Percentiles rank a stretch among this genome's conserved stretches.
Evolutionary conservation across 2,888 invertebrate genomes (phyloP).

Genomic region (Nymphalis polychloros): DNA sequence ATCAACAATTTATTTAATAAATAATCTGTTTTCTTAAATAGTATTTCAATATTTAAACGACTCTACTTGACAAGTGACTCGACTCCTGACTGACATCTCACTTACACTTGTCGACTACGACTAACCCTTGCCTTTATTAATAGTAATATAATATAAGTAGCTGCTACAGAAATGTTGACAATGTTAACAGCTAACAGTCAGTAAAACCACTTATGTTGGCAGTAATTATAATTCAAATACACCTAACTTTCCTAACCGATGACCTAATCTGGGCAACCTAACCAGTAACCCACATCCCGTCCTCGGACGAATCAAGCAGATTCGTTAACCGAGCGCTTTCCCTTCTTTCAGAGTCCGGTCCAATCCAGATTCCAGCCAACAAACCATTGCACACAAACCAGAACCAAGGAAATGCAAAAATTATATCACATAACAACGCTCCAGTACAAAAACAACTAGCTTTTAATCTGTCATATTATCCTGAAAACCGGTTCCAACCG

Average conservation of each 20-base stretch:
- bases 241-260: background rate
- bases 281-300: constrained; percentile 30
- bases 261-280: background rate
- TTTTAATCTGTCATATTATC: constrained; percentile 28
- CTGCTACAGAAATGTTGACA: constrained; percentile 14
- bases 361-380: constrained; percentile 49
- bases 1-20: constrained; percentile 58
- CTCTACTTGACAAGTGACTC: constrained; percentile 44
- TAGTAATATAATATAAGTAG: constrained; percentile 9
- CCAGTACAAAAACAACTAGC: constrained; percentile 32
- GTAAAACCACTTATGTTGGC: background rate
- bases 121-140: constrained; percentile 19
- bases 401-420: constrained; percentile 42
- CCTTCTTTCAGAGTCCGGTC: constrained; percentile 64
- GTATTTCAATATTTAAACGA: constrained; percentile 47
- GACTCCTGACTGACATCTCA: constrained; percentile 68
- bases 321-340: constrained; percentile 63
- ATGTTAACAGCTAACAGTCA: background rate
- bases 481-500: constrained; percentile 13
- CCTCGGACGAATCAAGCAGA: constrained; percentile 51
- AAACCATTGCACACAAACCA: constrained; percentile 44
- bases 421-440: constrained; percentile 44
- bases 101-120: constrained; percentile 57
- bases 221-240: background rate
- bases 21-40: constrained; percentile 59